Evolutionary conservation across 53 echinoderm and acorn worm species (phyloP).

Genomic region (Henricia sp.): DNA sequence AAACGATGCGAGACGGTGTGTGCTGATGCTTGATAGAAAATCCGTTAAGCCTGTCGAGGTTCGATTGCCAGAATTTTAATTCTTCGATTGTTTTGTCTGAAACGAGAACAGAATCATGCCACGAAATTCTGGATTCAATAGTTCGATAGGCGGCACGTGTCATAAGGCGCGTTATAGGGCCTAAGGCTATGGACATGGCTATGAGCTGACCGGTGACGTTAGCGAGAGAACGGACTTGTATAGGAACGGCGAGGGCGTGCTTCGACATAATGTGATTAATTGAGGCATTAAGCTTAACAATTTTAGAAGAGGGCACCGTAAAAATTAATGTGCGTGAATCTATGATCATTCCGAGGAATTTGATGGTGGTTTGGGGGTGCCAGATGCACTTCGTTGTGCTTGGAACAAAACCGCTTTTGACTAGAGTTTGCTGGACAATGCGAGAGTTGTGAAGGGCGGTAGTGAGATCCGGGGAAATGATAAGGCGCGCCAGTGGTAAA

Average conservation of each 20-base stretch:
- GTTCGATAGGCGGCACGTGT: constrained; percentile 46
- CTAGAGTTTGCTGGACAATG: neutral
- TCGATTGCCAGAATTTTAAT: constrained; percentile 27
- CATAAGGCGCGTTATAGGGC: constrained; percentile 44
- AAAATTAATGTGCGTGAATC: constrained; percentile 26
- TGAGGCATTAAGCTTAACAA: neutral
- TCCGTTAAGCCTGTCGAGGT: constrained; percentile 20
- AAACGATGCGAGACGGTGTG: neutral
- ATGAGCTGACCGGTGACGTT: constrained; percentile 33
- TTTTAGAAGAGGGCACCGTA: constrained; percentile 11
- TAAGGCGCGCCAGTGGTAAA: constrained; percentile 54
- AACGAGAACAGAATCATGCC: constrained; percentile 39
- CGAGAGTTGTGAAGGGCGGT: neutral
- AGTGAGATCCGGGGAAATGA: constrained; percentile 3
- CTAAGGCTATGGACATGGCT: constrained; percentile 44
- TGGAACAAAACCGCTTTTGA: constrained; percentile 10
- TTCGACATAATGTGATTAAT: neutral
- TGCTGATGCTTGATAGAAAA: constrained; percentile 23
- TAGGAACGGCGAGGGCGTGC: neutral
- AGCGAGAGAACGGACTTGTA: constrained; percentile 10
- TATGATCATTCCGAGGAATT: constrained; percentile 20
- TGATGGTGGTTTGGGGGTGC: constrained; percentile 19
- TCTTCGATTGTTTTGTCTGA: neutral
- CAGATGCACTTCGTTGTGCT: constrained; percentile 45
- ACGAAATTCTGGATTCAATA: constrained; percentile 38